A percentile compares a stretch with the other conserved stretches of the same genome.
Conservation (phyloP, 2,113 vertebrate genomes). For the Acrocephalus kingi region DNA sequence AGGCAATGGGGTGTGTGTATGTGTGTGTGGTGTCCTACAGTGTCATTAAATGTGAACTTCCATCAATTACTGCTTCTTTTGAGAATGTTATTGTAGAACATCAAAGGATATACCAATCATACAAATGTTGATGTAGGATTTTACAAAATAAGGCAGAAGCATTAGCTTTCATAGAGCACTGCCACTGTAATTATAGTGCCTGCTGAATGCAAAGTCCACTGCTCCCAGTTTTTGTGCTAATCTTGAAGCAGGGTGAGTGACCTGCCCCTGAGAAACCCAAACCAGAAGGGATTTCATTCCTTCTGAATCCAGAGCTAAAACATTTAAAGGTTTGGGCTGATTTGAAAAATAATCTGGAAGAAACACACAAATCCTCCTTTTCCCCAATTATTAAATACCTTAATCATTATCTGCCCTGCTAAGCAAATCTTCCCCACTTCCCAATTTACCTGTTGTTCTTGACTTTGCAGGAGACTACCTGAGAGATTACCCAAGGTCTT, state of each 20-base stretch:
- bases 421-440: background rate
- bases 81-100: background rate
- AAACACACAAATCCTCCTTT: background rate
- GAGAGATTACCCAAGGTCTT: background rate
- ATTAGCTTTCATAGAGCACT: background rate
- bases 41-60: background rate
- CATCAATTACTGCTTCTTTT: background rate
- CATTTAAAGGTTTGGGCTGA: background rate
- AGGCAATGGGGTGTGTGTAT: background rate
- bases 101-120: background rate
- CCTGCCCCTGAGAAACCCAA: background rate
- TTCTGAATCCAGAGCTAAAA: background rate
- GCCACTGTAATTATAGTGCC: background rate
- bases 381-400: background rate
- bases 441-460: background rate
- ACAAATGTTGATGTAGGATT: background rate
- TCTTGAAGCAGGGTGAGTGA: background rate
- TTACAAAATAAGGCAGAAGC: background rate
- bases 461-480: background rate
- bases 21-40: accelerated
- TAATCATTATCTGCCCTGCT: background rate
- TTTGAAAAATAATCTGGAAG: background rate
- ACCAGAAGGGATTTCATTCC: background rate
- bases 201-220: background rate
- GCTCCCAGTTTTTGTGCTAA: background rate